Evolutionary conservation across 2,888 invertebrate species (phyloP).

Genomic region (Stenodema calcarata): DNA sequence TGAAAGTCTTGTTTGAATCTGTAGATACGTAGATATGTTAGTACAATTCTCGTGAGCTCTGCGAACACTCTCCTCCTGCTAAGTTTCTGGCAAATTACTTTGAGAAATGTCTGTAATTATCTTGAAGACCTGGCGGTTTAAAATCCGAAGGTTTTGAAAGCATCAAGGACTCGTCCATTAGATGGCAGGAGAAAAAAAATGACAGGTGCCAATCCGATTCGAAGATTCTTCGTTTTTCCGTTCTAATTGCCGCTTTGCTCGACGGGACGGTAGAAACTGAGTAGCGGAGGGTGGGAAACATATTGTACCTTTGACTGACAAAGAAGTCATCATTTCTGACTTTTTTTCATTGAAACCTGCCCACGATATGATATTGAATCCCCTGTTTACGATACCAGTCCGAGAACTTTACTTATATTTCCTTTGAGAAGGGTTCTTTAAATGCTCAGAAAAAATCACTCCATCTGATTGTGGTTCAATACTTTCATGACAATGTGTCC

Average conservation of each 20-base stretch:
- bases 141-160: neutral
- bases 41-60: neutral
- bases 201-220: neutral
- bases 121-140: neutral
- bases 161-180: neutral
- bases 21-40: too few relatives aligned
- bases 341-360: too few relatives aligned
- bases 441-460: too few relatives aligned
- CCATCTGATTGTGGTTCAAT: too few relatives aligned
- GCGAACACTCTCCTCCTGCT: neutral
- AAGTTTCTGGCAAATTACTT: neutral
- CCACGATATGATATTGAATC: too few relatives aligned
- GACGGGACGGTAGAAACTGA: neutral
- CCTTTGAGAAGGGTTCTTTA: too few relatives aligned
- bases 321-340: too few relatives aligned
- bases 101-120: neutral
- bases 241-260: neutral
- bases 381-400: too few relatives aligned
- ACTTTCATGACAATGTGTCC: too few relatives aligned
- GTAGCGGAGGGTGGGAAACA: neutral
- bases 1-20: too few relatives aligned
- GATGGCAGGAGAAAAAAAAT: neutral
- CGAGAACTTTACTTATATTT: too few relatives aligned
- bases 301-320: too few relatives aligned
- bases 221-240: neutral